These are phyloP conservation scores for Adelosebastes latens DNA, from an alignment of 2,797 vertebrate species.

Conservation along the genomic window DNA sequence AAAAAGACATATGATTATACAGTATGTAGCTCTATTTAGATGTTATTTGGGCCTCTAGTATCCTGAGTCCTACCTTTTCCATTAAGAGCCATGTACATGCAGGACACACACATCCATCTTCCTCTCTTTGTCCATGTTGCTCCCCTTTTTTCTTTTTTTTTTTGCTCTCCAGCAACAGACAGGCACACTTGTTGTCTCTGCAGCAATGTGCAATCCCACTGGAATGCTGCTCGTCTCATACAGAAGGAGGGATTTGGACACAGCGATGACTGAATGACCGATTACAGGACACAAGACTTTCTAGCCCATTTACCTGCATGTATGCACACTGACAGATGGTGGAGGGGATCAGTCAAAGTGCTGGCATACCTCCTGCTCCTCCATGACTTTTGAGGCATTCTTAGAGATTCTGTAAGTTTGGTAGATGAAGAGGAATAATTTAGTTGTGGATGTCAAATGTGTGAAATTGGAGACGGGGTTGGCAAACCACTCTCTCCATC, in stretches of 20 bases:
- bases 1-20: not conserved
- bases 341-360: slow-evolving; percentile 3
- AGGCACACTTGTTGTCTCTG: slow-evolving; percentile 35
- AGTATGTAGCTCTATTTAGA: no score
- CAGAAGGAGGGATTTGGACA: slow-evolving; percentile 33
- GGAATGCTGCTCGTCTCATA: slow-evolving; percentile 56
- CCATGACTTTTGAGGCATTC: not conserved
- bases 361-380: not conserved
- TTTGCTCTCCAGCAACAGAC: slow-evolving; percentile 5
- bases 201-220: slow-evolving; percentile 38
- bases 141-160: not conserved
- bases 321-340: slow-evolving; percentile 38
- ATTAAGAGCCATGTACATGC: not conserved
- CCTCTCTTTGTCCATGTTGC: not conserved
- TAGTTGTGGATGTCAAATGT: not conserved
- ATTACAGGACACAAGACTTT: slow-evolving; percentile 53
- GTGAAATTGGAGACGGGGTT: not conserved
- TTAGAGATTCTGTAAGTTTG: slow-evolving; percentile 5
- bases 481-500: not conserved
- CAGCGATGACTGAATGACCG: slow-evolving; percentile 59
- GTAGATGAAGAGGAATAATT: slow-evolving; percentile 1
- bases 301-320: slow-evolving; percentile 54
- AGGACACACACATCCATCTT: not conserved
- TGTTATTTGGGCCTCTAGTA: not conserved
- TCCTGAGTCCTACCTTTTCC: not conserved